Evolutionary conservation across 2,113 vertebrate genomes (phyloP), one percentile per base, ranked within the genome.

Genomic region (Plecotus auritus): DNA sequence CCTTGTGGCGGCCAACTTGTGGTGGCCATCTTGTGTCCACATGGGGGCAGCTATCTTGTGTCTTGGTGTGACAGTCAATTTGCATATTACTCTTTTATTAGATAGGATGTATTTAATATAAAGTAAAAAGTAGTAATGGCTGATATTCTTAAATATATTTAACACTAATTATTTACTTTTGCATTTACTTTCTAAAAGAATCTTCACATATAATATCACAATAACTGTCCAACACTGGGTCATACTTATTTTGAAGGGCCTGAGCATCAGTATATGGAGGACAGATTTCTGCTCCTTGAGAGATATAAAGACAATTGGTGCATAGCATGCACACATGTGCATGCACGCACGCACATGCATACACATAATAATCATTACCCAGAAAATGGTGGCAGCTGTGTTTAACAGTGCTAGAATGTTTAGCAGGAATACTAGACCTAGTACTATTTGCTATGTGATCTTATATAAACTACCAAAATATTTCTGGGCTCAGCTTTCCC

Each of bases 121-220:
- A 91, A 95, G 59, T 83, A 80, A 92, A 95, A 95, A 59, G 32
- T 17, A 91, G 72, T 66, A 66, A 73, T 78, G 66, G 40, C 32
- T 87, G 20, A 26, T 90, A 85, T 83, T 91, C 67, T 91, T 74
- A 95, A 93, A 76, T 81, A 93, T 2, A 81, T 51, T 92, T 90
- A 88, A 87, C 7, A 67, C 14, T 87, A 72, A 30, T 74, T 59
- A 54, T 42, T 66, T 77, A 49, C 64, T 61, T 45, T 66, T 9
- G 5, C 42, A 89, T 95, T 92, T 92, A 85, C 23, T 78, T 96
- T 88, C 81, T 81, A 64, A 88, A 94, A 94, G 40, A 76, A 76
- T 30, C 47, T 90, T 88, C 59, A 9, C 56, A 77, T 80, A 23
- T 95, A 45, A 2, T 87, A 16, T 67, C 28, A 86, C 8, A 51